A percentile compares a stretch with the other conserved stretches of the same genome.
phyloP scores from a whole-genome alignment of 1,140 invertebrate genomes.

The Pygmarrhopalites habei region DNA sequence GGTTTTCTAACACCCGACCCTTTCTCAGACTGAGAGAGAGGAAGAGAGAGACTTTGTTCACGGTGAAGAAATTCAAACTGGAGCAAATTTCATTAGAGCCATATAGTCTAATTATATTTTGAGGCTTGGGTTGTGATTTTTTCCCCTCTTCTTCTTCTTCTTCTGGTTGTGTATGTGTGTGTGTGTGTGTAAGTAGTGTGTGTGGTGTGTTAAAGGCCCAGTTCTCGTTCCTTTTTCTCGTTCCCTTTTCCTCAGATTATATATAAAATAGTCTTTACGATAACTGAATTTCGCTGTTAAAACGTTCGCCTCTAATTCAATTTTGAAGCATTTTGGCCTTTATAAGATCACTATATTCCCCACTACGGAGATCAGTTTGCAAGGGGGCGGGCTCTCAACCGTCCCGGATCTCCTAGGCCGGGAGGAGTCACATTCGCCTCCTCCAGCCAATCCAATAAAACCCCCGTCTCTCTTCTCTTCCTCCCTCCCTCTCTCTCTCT shows the following conservation, averaged over 20 bases:
- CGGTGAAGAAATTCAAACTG: constrained; percentile 30
- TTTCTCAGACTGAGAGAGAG: too few relatives aligned
- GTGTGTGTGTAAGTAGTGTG: too few relatives aligned
- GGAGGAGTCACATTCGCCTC: constrained; percentile 19
- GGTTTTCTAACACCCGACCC: background rate
- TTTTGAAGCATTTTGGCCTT: constrained; percentile 40
- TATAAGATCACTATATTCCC: constrained; percentile 39
- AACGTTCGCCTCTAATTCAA: constrained; percentile 41
- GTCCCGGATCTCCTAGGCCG: background rate
- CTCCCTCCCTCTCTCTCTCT: background rate
- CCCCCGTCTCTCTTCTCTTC: background rate
- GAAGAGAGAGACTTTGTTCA: too few relatives aligned
- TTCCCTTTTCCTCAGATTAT: constrained; percentile 18
- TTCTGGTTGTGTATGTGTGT: background rate
- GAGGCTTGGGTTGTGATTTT: constrained; percentile 34
- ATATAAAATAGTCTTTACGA: constrained; percentile 34
- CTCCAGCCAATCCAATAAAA: constrained; percentile 15
- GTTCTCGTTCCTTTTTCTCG: background rate
- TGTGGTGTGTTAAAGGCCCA: too few relatives aligned
- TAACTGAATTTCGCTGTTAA: constrained; percentile 41
- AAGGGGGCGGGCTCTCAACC: constrained; percentile 8
- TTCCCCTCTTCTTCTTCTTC: constrained; percentile 12
- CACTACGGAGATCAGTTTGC: constrained; percentile 16
- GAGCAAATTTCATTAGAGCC: constrained; percentile 36
- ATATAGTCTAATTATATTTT: constrained; percentile 38